Percentiles rank a stretch among this genome's conserved stretches.
Conservation (phyloP, 2,888 invertebrate species). For the Plebejus argus region DNA sequence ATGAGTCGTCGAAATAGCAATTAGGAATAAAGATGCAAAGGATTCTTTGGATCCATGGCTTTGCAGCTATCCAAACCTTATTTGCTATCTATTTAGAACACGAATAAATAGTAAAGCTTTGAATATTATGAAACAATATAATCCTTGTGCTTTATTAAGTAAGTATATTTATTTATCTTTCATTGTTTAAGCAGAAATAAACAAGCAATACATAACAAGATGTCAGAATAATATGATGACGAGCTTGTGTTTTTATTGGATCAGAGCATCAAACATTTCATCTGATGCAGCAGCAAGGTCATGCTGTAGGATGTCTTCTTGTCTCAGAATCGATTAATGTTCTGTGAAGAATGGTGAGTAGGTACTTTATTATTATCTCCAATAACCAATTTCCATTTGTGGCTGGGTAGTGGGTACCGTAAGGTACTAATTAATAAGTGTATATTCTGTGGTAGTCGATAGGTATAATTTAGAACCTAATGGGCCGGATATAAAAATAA, state of each 20-base stretch:
- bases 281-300: background rate
- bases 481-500: too few species aligned
- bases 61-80: too few species aligned
- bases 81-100: background rate
- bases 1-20: background rate
- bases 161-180: background rate
- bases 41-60: too few species aligned
- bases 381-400: too few species aligned
- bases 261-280: background rate
- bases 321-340: too few species aligned
- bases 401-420: too few species aligned
- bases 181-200: background rate
- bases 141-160: background rate
- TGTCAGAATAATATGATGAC: too few species aligned
- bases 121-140: background rate
- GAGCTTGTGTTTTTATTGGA: background rate
- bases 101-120: background rate
- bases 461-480: too few species aligned
- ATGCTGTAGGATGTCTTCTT: background rate
- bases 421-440: too few species aligned
- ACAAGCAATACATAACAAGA: background rate
- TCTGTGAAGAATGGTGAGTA: too few species aligned
- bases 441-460: too few species aligned
- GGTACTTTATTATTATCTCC: too few species aligned
- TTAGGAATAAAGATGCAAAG: background rate